Conservation (phyloP, 2,888 invertebrate genomes). For the Dyspetes luteomarginatus region DNA sequence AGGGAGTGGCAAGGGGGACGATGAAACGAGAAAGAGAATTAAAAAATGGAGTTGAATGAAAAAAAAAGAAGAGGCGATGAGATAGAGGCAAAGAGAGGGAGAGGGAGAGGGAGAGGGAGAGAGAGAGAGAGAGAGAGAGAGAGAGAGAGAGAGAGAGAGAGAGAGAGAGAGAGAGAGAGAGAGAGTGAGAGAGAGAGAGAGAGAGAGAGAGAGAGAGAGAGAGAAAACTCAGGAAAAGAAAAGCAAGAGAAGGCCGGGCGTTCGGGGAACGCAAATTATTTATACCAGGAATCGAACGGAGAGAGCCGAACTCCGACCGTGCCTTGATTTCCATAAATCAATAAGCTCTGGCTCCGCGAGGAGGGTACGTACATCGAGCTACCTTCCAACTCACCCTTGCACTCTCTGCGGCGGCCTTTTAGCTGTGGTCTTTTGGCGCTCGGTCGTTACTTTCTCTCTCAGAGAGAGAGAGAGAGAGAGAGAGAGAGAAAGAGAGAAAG, state of each 20-base stretch:
- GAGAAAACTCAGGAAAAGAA: conserved; percentile 50
- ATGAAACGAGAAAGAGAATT: conserved; percentile 32
- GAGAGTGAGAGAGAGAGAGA: conserved; percentile 24
- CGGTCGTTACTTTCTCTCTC: conserved; percentile 62
- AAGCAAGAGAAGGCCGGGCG: conserved; percentile 35
- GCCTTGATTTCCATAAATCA: conserved; percentile 77
- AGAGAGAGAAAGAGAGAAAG: too few species aligned
- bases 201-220: conserved; percentile 44
- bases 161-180: conserved; percentile 34
- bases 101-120: conserved; percentile 47
- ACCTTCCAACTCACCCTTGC: not conserved
- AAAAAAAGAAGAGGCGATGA: conserved; percentile 2
- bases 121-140: not conserved
- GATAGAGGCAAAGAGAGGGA: conserved; percentile 34
- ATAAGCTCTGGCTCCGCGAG: conserved; percentile 68
- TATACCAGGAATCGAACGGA: conserved; percentile 70
- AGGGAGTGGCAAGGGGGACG: conserved; percentile 37
- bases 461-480: too few species aligned
- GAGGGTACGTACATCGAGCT: conserved; percentile 61
- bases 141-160: conserved; percentile 54
- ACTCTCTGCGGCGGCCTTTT: conserved; percentile 57
- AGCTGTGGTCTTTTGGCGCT: conserved; percentile 68
- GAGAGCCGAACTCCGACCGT: conserved; percentile 69
- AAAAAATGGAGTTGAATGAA: conserved; percentile 40
- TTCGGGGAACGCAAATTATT: conserved; percentile 72